Evolutionary conservation across 2,113 vertebrate genomes (phyloP), one percentile per base, ranked within the genome.

Genomic region (Brachyhypopomus occidentalis): DNA sequence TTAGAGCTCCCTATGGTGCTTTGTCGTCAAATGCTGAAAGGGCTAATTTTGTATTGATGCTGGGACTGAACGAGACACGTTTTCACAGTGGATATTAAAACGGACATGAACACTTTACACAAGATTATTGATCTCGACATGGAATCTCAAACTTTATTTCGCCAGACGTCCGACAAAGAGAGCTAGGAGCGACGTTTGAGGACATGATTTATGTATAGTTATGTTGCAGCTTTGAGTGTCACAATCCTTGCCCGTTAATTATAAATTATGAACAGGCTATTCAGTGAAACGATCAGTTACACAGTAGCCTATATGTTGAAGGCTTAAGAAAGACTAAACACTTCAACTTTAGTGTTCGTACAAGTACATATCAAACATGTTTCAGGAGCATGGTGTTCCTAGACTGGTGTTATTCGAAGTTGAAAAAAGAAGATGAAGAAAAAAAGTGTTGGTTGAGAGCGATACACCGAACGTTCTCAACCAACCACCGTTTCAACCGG

Each of bases 161-260:
- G 52, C 63, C 78, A 62, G 27, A 45, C 48, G 38, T 41, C 14
- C 34, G 67, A 6, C 60, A 72, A 70, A 70, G 25, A 66, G 77
- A 20, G 69, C 69, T 34, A 19, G 7, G 20, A 22, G 20, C 36
- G 38, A 52, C 45, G 66, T 41, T 70, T 25, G 69, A 72, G 56
- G 20, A 25, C 69, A 70, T 80, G 58, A 72, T 34, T 80, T 36
- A 72, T 80, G 69, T 58, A 80, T 80, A 72, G 78, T 48, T 52
- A 62, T 11, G 25, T 23, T 58, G 14, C 69, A 52, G 69, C 56
- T 30, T 16, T 56, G 38, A 19, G 78, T 52, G 6, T 72, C 58
- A 52, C 41, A 17, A 63, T 36, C 34, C 22, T 36, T 38, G 34
- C 23, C 11, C 60, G 8, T 25, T 72, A 17, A 80, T 23, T 64